Conservation (phyloP, 1,140 invertebrate species). For the Steinernema feltiae region DNA sequence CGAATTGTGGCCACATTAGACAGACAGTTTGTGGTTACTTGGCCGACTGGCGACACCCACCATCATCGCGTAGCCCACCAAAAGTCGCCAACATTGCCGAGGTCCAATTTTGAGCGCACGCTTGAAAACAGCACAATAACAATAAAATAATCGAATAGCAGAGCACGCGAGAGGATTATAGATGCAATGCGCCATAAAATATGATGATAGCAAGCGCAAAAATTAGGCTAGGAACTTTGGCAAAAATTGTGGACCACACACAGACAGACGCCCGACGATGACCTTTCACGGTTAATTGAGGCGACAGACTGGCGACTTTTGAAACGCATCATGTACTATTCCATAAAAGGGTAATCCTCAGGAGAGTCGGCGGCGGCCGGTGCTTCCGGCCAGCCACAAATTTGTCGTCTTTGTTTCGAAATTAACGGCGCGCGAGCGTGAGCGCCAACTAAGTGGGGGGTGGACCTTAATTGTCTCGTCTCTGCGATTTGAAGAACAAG, state of each 20-base stretch:
- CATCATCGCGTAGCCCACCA: no score
- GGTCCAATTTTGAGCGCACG: no score
- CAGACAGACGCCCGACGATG: background rate
- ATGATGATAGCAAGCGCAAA: no score
- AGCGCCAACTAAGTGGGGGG: background rate
- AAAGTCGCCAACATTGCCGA: background rate
- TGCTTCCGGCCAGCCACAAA: background rate
- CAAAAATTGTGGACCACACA: conserved; percentile 2
- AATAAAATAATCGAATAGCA: background rate
- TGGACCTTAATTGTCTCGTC: background rate
- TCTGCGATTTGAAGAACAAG: background rate
- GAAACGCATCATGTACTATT: background rate
- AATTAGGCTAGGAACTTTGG: no score
- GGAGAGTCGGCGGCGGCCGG: background rate
- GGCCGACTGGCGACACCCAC: no score
- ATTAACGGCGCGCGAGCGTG: no score
- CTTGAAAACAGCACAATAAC: background rate
- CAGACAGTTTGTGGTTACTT: no score
- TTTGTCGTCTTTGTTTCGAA: no score
- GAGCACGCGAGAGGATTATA: background rate
- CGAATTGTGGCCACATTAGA: background rate
- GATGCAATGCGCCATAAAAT: no score
- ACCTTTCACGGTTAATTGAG: no score
- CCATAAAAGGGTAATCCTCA: conserved; percentile 11
- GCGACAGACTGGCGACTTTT: no score